Evolutionary conservation across 2,888 invertebrate species (phyloP).

Genomic region (Drosophila seclusa): DNA sequence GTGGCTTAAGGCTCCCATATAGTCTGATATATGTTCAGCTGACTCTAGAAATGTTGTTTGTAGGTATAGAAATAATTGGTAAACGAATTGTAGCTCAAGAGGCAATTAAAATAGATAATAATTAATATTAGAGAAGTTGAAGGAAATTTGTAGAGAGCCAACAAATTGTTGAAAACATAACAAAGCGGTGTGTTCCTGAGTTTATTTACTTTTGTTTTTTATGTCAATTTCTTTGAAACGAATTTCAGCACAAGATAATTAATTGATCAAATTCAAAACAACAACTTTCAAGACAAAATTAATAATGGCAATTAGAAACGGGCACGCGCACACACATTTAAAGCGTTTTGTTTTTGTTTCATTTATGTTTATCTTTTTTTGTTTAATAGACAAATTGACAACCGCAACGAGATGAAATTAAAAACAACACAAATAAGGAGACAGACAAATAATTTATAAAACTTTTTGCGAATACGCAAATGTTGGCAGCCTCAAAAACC

Average conservation of each 20-base stretch:
- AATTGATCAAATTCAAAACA: conserved; percentile 48
- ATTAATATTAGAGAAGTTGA: conserved; percentile 13
- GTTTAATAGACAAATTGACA: conserved; percentile 42
- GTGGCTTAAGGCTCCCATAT: neutral
- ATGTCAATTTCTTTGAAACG: conserved; percentile 17
- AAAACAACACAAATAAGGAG: conserved; percentile 23
- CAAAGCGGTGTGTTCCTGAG: conserved; percentile 43
- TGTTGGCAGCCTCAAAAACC: conserved; percentile 55
- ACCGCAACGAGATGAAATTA: conserved; percentile 45
- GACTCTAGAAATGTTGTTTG: conserved; percentile 4
- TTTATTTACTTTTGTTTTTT: conserved; percentile 10
- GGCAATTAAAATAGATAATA: conserved; percentile 36
- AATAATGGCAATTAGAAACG: conserved; percentile 55
- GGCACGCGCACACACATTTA: conserved; percentile 64
- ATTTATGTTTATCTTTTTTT: conserved; percentile 9
- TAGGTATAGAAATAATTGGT: conserved; percentile 1
- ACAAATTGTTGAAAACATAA: conserved; percentile 44
- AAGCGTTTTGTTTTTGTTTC: conserved; percentile 58
- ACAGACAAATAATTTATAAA: conserved; percentile 47
- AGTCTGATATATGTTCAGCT: neutral
- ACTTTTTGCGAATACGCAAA: conserved; percentile 24
- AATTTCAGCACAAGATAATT: conserved; percentile 44
- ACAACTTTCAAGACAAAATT: conserved; percentile 64
- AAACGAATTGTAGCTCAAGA: conserved; percentile 21
- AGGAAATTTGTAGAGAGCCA: conserved; percentile 26